Evolutionary conservation across 2,888 invertebrate species (phyloP).

Genomic region (Prosopocoilus inquinatus): DNA sequence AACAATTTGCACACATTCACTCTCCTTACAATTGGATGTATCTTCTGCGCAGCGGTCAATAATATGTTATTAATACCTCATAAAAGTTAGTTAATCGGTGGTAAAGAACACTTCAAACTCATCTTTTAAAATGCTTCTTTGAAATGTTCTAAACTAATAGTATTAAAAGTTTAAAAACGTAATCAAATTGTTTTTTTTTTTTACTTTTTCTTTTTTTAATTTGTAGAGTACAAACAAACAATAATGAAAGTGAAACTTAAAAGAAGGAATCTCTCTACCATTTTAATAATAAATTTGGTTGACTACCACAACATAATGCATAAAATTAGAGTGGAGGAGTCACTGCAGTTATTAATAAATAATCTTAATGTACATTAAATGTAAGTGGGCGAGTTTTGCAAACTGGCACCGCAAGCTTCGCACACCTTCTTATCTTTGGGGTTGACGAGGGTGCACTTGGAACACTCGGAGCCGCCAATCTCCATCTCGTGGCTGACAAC

Average conservation of each 20-base stretch:
- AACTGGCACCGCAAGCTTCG: conserved; percentile 66
- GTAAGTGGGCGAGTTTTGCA: conserved; percentile 75
- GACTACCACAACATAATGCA: background rate
- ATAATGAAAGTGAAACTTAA: background rate
- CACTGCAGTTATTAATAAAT: background rate
- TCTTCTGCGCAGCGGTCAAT: too few relatives aligned
- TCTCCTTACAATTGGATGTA: too few relatives aligned
- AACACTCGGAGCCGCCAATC: conserved; percentile 73
- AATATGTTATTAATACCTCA: too few relatives aligned
- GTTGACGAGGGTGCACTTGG: conserved; percentile 74
- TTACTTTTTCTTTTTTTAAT: too few relatives aligned
- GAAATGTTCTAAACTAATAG: too few relatives aligned
- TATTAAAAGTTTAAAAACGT: too few relatives aligned
- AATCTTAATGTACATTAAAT: conserved; percentile 50
- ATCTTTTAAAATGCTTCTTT: too few relatives aligned
- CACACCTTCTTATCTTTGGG: conserved; percentile 62
- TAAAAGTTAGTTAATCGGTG: too few relatives aligned
- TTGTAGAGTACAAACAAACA: conserved; percentile 1
- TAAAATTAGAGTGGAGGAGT: too few relatives aligned
- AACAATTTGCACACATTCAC: too few relatives aligned
- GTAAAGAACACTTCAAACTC: too few relatives aligned
- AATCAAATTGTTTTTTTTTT: too few relatives aligned
- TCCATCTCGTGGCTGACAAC: conserved; percentile 49
- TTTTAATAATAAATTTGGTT: background rate
- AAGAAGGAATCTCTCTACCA: background rate